Evolutionary conservation across 2,797 vertebrate genomes (phyloP).

Genomic region (Scolopax bukidnonensis): DNA sequence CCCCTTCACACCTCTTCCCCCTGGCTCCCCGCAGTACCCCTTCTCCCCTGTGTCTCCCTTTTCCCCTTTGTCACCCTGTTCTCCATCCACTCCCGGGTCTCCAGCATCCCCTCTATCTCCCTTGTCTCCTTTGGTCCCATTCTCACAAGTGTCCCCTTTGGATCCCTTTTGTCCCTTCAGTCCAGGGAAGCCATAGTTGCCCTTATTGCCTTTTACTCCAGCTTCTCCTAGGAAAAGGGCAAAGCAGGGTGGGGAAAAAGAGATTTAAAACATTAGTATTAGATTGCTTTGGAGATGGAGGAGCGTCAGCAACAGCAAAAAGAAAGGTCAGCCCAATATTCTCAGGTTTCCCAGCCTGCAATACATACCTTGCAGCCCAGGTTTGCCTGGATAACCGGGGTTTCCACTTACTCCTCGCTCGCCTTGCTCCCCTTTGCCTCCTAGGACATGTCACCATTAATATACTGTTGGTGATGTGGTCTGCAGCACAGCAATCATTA

Average conservation of each 20-base stretch:
- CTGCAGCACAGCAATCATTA: not conserved
- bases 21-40: slow-evolving; percentile 84
- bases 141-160: slow-evolving; percentile 88
- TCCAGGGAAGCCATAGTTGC: slow-evolving; percentile 83
- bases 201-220: slow-evolving; percentile 90
- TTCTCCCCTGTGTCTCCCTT: slow-evolving; percentile 90
- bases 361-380: slow-evolving; percentile 87
- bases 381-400: slow-evolving; percentile 88
- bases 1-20: slow-evolving; percentile 87
- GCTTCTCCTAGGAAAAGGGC: slow-evolving; percentile 83
- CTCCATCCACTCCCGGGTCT: slow-evolving; percentile 78
- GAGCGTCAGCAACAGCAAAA: not conserved
- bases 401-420: slow-evolving; percentile 81
- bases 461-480: not conserved
- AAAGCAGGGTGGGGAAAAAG: not conserved
- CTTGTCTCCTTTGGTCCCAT: slow-evolving; percentile 89
- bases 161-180: slow-evolving; percentile 85
- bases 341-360: not conserved
- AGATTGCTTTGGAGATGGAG: not conserved
- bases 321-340: not conserved
- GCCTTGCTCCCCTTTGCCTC: slow-evolving; percentile 90
- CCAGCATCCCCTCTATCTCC: slow-evolving; percentile 87
- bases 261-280: not conserved
- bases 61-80: slow-evolving; percentile 81
- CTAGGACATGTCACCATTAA: slow-evolving; percentile 73